A percentile compares a stretch with the other conserved stretches of the same genome.
phyloP scores from a whole-genome alignment of 1,140 invertebrate genomes.

The Papilio xuthus region DNA sequence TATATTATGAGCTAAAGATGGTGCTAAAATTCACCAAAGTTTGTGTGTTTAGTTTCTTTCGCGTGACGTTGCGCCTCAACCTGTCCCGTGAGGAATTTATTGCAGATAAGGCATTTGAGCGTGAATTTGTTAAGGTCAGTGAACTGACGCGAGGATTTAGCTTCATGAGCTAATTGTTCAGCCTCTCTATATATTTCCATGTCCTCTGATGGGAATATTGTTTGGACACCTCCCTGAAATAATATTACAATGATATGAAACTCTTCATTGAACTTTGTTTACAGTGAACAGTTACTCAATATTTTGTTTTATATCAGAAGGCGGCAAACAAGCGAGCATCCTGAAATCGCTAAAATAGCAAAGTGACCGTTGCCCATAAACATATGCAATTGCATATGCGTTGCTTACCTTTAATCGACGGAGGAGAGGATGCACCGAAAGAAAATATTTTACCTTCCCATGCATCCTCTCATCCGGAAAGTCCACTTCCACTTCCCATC shows the following conservation, averaged over 20 bases:
- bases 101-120: constrained; percentile 91
- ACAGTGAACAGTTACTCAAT: no score
- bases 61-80: constrained; percentile 92
- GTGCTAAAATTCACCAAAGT: constrained; percentile 92
- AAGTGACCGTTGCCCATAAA: no score
- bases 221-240: constrained; percentile 85
- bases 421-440: no score
- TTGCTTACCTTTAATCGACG: no score
- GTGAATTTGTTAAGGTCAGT: constrained; percentile 95
- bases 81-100: constrained; percentile 88
- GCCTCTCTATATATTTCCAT: constrained; percentile 88
- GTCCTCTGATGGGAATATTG: constrained; percentile 91
- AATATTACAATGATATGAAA: constrained; percentile 4
- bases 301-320: no score
- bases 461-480: no score
- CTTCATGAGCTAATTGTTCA: constrained; percentile 91
- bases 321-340: no score
- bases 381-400: no score
- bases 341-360: no score
- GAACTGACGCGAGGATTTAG: constrained; percentile 92
- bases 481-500: no score
- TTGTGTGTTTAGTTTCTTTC: constrained; percentile 90
- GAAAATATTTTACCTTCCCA: no score
- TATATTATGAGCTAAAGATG: neutral
- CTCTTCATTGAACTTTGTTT: no score